phyloP scores from a whole-genome alignment of 1,140 invertebrate species.

The Cydia strobilella region DNA sequence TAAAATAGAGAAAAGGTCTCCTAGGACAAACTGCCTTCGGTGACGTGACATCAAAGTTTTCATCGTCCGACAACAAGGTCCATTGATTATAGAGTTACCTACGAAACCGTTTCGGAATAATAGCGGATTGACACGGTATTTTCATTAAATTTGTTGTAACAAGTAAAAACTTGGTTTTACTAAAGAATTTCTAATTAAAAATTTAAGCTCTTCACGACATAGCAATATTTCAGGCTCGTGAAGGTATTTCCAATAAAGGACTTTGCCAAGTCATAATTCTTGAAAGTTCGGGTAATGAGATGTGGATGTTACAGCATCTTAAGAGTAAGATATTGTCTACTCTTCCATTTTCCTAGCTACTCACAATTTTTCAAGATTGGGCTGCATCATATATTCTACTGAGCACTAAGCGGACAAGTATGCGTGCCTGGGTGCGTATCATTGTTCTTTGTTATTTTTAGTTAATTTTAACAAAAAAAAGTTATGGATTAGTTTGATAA shows the following conservation, averaged over 20 bases:
- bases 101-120: slow-evolving; percentile 1
- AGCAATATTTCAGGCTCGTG: slow-evolving; percentile 78
- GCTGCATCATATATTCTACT: background rate
- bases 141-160: slow-evolving; percentile 70
- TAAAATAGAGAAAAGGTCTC: background rate
- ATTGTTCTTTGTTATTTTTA: no score
- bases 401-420: no score
- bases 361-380: background rate
- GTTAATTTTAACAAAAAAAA: no score
- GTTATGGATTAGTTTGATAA: no score
- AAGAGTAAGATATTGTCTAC: slow-evolving; percentile 55
- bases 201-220: slow-evolving; percentile 79
- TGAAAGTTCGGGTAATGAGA: slow-evolving; percentile 79
- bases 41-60: background rate
- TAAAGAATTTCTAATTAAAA: slow-evolving; percentile 79
- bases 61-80: slow-evolving; percentile 17
- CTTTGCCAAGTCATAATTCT: slow-evolving; percentile 80
- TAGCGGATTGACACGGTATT: slow-evolving; percentile 61
- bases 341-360: background rate
- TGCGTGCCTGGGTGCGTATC: no score
- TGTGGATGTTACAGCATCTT: slow-evolving; percentile 75
- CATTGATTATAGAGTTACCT: slow-evolving; percentile 33
- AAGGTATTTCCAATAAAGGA: slow-evolving; percentile 80
- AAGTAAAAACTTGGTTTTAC: slow-evolving; percentile 78
- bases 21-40: background rate